Percentiles rank a stretch among this genome's conserved stretches.
Evolutionary conservation across 1,140 invertebrate genomes (phyloP).

Genomic region (Campodea augens): DNA sequence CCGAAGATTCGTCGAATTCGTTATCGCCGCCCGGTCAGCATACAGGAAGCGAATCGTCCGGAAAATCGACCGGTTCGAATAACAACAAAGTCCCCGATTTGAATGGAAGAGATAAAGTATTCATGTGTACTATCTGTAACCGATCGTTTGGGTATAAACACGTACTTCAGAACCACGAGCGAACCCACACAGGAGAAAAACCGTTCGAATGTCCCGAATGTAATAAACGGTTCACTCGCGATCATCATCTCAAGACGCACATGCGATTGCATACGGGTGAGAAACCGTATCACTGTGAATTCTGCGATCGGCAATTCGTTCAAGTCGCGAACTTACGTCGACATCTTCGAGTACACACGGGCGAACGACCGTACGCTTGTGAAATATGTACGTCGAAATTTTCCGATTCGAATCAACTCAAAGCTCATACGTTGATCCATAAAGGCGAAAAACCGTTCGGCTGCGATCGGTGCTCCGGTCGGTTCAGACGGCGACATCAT

Average conservation of each 20-base stretch:
- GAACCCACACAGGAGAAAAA: constrained; percentile 91
- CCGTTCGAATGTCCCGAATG: constrained; percentile 90
- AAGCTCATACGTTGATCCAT: constrained; percentile 73
- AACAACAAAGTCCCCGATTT: too few species aligned
- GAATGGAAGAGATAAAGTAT: constrained; percentile 54
- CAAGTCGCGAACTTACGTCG: constrained; percentile 84
- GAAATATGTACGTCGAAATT: constrained; percentile 73
- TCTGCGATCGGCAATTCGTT: constrained; percentile 80
- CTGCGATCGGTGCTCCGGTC: constrained; percentile 49
- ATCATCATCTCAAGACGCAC: constrained; percentile 86
- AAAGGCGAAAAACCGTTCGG: constrained; percentile 74
- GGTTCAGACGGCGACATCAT: constrained; percentile 65
- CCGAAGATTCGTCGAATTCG: too few species aligned
- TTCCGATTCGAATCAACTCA: constrained; percentile 85
- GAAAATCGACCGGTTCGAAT: too few species aligned
- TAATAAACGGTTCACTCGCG: constrained; percentile 86
- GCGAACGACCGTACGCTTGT: constrained; percentile 84
- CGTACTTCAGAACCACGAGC: constrained; percentile 85
- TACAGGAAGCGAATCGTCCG: too few species aligned
- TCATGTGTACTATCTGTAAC: constrained; percentile 69
- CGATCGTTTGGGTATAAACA: constrained; percentile 85
- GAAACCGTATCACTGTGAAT: constrained; percentile 76
- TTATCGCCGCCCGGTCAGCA: too few species aligned
- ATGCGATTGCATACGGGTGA: constrained; percentile 83
- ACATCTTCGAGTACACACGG: constrained; percentile 85